Percentiles rank a stretch among this genome's conserved stretches.
Conservation (phyloP, 2,888 invertebrate species). For the Drosophila planitibia region DNA sequence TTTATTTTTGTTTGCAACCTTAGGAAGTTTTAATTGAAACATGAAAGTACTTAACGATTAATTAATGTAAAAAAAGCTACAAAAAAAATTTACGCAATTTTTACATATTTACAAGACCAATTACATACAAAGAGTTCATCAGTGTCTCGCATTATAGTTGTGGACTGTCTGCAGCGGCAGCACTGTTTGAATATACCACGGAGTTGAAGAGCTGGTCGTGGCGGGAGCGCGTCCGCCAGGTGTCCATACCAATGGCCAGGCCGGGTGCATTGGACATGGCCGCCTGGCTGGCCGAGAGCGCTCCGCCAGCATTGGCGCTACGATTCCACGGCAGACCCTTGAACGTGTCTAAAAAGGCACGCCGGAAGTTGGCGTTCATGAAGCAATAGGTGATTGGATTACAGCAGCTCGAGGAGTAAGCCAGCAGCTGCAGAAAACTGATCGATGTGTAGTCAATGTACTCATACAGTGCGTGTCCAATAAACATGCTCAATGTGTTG, state of each 20-base stretch:
- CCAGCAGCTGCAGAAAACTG: conserved; percentile 90
- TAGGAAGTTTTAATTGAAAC: conserved; percentile 66
- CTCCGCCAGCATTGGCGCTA: conserved; percentile 21
- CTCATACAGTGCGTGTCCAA: conserved; percentile 89
- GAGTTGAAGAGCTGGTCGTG: conserved; percentile 59
- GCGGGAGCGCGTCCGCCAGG: conserved; percentile 62
- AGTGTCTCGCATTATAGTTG: conserved; percentile 39
- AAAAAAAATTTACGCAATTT: conserved; percentile 32
- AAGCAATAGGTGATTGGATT: conserved; percentile 97
- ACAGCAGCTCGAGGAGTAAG: conserved; percentile 93
- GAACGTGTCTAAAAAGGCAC: conserved; percentile 92
- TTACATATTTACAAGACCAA: conserved; percentile 56
- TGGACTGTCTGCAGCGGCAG: conserved; percentile 56
- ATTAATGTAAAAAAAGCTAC: conserved; percentile 35
- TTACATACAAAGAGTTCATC: background rate
- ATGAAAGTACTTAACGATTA: conserved; percentile 41
- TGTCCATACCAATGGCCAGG: conserved; percentile 44
- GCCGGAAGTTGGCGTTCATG: conserved; percentile 94
- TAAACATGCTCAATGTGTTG: conserved; percentile 91
- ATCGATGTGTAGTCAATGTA: conserved; percentile 91
- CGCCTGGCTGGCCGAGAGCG: conserved; percentile 55
- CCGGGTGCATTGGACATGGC: conserved; percentile 32
- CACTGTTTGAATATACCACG: conserved; percentile 58
- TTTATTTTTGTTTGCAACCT: conserved; percentile 55
- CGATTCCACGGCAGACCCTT: conserved; percentile 84